Evolutionary conservation across 2,888 invertebrate genomes (phyloP).

Genomic region (Tenthredo mesomela): DNA sequence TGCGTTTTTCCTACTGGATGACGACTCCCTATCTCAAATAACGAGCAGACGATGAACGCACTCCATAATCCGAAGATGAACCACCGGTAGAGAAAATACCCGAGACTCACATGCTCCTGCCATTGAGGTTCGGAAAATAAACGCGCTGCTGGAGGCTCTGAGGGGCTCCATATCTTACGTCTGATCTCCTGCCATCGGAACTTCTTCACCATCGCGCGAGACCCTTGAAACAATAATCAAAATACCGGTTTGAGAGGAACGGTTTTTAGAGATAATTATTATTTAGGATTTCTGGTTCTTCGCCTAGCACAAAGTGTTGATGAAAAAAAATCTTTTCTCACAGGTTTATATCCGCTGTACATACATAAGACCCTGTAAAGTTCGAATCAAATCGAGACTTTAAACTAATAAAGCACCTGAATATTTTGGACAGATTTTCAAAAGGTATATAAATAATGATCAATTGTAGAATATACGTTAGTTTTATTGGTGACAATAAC

Average conservation of each 20-base stretch:
- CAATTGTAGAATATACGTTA: not conserved
- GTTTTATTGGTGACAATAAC: not conserved
- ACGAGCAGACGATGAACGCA: conserved; percentile 76
- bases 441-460: not conserved
- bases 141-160: conserved; percentile 67
- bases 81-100: conserved; percentile 81
- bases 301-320: not conserved
- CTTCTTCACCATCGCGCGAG: conserved; percentile 75
- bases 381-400: not conserved
- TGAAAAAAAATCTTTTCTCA: not conserved
- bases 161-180: conserved; percentile 66
- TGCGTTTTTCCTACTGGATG: conserved; percentile 60
- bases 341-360: not conserved
- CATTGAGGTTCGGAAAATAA: conserved; percentile 69
- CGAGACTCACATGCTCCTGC: conserved; percentile 61
- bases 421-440: not conserved
- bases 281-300: not conserved
- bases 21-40: conserved; percentile 73
- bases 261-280: not conserved
- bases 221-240: conserved; percentile 65
- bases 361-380: not conserved
- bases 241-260: not conserved
- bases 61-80: conserved; percentile 79
- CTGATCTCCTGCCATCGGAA: conserved; percentile 72
- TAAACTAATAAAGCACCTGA: not conserved